Conservation (phyloP, 2,888 invertebrate species). For the Elysia crispata region DNA sequence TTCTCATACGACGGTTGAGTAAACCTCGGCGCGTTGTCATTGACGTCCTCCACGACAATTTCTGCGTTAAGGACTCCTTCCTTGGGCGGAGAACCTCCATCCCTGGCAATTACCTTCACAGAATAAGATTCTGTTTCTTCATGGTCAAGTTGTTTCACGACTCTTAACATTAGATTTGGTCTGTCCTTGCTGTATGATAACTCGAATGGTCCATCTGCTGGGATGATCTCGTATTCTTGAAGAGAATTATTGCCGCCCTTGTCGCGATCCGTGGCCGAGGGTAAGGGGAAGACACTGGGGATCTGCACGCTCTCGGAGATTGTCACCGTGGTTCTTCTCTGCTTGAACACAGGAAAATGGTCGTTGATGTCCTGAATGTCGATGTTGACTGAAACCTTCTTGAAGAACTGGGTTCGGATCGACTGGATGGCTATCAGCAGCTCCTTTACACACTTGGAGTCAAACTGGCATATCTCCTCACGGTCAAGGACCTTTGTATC, state of each 20-base stretch:
- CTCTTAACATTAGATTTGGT: conserved; percentile 62
- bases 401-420: conserved; percentile 63
- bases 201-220: conserved; percentile 62
- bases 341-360: conserved; percentile 67
- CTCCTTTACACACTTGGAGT: conserved; percentile 57
- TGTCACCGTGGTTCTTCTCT: conserved; percentile 54
- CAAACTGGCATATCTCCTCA: conserved; percentile 63
- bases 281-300: conserved; percentile 58
- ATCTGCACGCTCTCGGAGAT: conserved; percentile 64
- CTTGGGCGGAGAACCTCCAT: conserved; percentile 64
- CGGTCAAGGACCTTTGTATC: conserved; percentile 57
- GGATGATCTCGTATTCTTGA: conserved; percentile 62
- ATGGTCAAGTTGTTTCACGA: conserved; percentile 62
- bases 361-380: conserved; percentile 73
- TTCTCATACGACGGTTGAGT: conserved; percentile 59
- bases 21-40: conserved; percentile 68
- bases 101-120: conserved; percentile 63
- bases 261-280: conserved; percentile 66
- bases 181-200: conserved; percentile 60
- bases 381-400: conserved; percentile 66
- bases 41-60: conserved; percentile 64
- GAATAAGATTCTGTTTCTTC: conserved; percentile 62
- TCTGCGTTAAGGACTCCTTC: conserved; percentile 60
- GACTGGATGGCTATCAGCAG: conserved; percentile 66
- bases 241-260: conserved; percentile 61